phyloP scores from a whole-genome alignment of 2,113 vertebrate species.

The Grus americana region DNA sequence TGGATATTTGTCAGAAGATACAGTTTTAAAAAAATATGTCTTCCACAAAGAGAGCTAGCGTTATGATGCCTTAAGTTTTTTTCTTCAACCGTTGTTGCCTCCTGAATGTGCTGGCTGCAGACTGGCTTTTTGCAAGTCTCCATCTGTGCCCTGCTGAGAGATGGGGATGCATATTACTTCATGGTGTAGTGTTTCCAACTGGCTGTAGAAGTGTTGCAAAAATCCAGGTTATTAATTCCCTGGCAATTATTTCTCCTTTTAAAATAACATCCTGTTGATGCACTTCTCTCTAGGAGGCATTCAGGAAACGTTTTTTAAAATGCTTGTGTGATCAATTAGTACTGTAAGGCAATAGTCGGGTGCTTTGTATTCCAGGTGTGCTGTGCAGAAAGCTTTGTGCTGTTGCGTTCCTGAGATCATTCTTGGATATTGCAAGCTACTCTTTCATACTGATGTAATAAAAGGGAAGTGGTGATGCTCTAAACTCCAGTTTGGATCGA shows the following conservation, averaged over 20 bases:
- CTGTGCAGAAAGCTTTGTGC: background rate
- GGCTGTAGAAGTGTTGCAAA: slow-evolving; percentile 40
- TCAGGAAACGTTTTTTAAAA: slow-evolving; percentile 22
- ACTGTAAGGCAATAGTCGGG: background rate
- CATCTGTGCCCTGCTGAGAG: slow-evolving; percentile 38
- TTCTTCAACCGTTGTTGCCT: background rate
- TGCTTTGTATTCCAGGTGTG: background rate
- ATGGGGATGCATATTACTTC: slow-evolving; percentile 24
- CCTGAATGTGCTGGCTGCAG: slow-evolving; percentile 30
- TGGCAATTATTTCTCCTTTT: slow-evolving; percentile 53
- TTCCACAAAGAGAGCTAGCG: background rate
- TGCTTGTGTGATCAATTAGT: background rate
- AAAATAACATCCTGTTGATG: slow-evolving; percentile 49
- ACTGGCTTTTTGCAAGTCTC: slow-evolving; percentile 18
- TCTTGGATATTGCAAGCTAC: background rate
- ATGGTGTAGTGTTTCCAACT: slow-evolving; percentile 22
- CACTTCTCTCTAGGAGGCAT: slow-evolving; percentile 24
- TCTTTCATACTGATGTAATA: background rate
- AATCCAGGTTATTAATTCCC: slow-evolving; percentile 50
- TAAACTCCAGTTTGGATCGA: background rate
- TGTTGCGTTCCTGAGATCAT: background rate
- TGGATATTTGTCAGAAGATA: background rate
- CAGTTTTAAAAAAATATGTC: background rate
- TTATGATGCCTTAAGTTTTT: background rate
- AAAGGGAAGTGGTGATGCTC: background rate